Conservation (phyloP, 2,113 vertebrate genomes). For the Xenotilapia leptura region DNA sequence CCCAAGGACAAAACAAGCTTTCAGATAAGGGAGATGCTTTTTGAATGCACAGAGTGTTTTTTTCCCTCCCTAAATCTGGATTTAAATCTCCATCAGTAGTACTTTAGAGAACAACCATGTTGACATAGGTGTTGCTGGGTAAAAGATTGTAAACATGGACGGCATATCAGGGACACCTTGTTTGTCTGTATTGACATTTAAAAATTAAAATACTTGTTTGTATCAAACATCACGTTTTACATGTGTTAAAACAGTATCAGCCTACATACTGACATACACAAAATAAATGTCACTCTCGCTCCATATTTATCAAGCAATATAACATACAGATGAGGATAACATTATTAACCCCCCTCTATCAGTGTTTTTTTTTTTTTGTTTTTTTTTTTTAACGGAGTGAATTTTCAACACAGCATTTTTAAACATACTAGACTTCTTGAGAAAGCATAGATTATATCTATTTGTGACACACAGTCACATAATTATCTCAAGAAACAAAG, state of each 20-base stretch:
- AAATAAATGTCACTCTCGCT: neutral
- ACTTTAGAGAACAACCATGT: neutral
- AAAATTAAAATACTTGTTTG: neutral
- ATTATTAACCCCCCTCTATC: neutral
- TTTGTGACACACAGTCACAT: neutral
- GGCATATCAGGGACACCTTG: neutral
- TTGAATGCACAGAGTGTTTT: neutral
- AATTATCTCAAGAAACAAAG: neutral
- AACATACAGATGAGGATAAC: neutral
- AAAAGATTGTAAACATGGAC: neutral
- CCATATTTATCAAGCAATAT: neutral
- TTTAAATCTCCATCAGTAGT: neutral
- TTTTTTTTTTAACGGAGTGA: neutral
- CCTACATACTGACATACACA: neutral
- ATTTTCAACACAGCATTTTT: neutral
- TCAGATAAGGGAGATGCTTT: neutral
- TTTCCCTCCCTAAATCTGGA: neutral
- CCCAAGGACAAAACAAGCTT: neutral
- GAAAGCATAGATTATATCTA: neutral
- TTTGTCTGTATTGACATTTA: neutral
- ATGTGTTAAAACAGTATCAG: neutral
- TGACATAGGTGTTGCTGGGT: neutral
- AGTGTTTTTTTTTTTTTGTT: neutral
- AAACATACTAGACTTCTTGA: neutral
- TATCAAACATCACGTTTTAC: neutral